These are phyloP conservation scores for Melanophora roralis DNA, from an alignment of 2,888 invertebrate species.

Conservation along the genomic window DNA sequence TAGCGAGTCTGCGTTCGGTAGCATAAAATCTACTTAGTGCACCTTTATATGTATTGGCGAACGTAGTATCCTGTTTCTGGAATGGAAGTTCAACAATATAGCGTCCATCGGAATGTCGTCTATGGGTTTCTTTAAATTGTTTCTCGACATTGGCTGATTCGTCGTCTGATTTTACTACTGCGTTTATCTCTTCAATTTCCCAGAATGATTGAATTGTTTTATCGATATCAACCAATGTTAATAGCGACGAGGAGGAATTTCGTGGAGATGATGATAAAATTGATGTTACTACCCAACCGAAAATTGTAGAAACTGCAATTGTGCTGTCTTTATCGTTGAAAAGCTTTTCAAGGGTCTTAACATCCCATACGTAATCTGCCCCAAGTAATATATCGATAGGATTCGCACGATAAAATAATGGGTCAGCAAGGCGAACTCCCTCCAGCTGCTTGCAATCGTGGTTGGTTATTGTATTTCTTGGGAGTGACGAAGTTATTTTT, in stretches of 20 bases:
- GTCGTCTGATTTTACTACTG: background rate
- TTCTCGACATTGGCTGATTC: conserved; percentile 1
- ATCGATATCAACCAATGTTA: background rate
- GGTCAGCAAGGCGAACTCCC: background rate
- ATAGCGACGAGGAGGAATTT: background rate
- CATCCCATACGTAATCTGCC: background rate
- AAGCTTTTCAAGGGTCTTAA: background rate
- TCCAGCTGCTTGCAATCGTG: background rate
- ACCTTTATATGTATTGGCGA: conserved; percentile 6
- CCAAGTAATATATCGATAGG: background rate
- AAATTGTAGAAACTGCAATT: background rate
- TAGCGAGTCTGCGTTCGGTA: background rate
- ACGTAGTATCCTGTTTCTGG: background rate
- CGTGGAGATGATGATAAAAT: background rate
- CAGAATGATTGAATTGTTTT: background rate
- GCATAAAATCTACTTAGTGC: background rate
- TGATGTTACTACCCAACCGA: background rate
- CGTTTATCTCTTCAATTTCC: background rate
- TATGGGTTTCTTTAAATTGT: conserved; percentile 9
- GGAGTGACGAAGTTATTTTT: background rate
- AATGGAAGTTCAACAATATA: background rate
- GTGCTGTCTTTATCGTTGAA: background rate
- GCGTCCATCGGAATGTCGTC: background rate
- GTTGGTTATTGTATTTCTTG: background rate
- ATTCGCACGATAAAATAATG: background rate